phyloP scores from a whole-genome alignment of 1,140 invertebrate genomes.

The Myzus persicae region DNA sequence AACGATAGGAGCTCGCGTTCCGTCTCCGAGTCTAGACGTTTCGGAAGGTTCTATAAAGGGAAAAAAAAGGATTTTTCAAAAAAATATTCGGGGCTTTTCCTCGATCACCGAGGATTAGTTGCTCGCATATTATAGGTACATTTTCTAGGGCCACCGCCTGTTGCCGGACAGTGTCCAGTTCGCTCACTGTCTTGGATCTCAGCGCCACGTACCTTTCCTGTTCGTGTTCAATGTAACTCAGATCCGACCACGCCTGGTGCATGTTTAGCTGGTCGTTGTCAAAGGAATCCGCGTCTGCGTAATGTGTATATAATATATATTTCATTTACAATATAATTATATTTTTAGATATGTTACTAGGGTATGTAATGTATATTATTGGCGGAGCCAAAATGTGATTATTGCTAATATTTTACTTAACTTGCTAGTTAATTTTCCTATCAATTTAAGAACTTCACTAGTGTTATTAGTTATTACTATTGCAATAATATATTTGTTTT shows the following conservation, averaged over 20 bases:
- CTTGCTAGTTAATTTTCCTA: no score
- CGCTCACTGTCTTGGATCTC: slow-evolving; percentile 77
- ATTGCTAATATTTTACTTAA: no score
- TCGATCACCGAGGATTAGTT: background rate
- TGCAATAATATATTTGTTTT: background rate
- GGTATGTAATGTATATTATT: background rate
- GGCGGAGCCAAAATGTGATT: no score
- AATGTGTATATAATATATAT: background rate
- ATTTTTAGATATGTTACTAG: background rate
- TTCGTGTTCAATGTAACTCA: slow-evolving; percentile 84
- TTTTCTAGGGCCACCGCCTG: slow-evolving; percentile 81
- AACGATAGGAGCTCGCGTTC: slow-evolving; percentile 85
- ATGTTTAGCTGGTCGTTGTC: slow-evolving; percentile 64
- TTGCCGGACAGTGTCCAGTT: slow-evolving; percentile 78
- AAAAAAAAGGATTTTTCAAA: background rate
- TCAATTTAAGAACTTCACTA: background rate
- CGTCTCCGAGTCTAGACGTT: slow-evolving; percentile 82
- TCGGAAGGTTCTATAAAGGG: slow-evolving; percentile 81
- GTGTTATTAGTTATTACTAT: background rate
- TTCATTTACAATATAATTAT: background rate
- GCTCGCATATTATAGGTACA: slow-evolving; percentile 68
- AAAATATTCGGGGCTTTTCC: background rate
- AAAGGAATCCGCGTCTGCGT: slow-evolving; percentile 3
- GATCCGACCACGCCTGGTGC: slow-evolving; percentile 72
- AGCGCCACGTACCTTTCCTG: slow-evolving; percentile 81